A percentile compares a stretch with the other conserved stretches of the same genome.
Evolutionary conservation across 2,888 invertebrate species (phyloP).

Genomic region (Sarcophaga subvicina): DNA sequence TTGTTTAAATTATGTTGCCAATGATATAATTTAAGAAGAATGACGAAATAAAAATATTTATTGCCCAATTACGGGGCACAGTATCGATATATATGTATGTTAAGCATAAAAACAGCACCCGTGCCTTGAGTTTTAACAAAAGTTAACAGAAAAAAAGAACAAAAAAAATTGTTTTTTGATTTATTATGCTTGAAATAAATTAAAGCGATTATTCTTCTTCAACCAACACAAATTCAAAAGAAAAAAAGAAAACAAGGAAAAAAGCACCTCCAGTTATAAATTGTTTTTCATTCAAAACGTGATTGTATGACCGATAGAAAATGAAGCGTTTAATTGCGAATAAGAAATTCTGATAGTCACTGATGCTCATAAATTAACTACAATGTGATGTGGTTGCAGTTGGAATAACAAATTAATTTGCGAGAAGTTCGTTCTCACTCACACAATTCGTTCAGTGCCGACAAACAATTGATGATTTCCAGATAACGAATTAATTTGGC

Average conservation of each 20-base stretch:
- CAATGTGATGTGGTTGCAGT: constrained; percentile 3
- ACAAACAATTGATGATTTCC: constrained; percentile 20
- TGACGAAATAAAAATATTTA: no score
- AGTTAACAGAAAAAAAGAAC: no score
- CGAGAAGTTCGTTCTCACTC: neutral
- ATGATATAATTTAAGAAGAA: no score
- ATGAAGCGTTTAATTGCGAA: neutral
- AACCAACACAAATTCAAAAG: neutral
- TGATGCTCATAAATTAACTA: constrained; percentile 53
- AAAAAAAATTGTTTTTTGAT: constrained; percentile 9
- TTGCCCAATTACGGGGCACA: no score
- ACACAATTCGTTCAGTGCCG: neutral
- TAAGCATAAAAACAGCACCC: no score
- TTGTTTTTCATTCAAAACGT: constrained; percentile 41
- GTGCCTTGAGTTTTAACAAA: no score
- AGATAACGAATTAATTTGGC: constrained; percentile 25
- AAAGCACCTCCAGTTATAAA: constrained; percentile 39
- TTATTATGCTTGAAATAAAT: constrained; percentile 43
- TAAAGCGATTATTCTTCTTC: neutral
- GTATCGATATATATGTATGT: no score
- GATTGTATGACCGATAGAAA: neutral
- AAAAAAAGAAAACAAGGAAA: neutral
- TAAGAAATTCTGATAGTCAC: constrained; percentile 1
- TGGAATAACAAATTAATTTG: constrained; percentile 78
- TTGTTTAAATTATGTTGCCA: no score